phyloP scores from a whole-genome alignment of 2,113 vertebrate genomes.

The Bostrychus sinensis region DNA sequence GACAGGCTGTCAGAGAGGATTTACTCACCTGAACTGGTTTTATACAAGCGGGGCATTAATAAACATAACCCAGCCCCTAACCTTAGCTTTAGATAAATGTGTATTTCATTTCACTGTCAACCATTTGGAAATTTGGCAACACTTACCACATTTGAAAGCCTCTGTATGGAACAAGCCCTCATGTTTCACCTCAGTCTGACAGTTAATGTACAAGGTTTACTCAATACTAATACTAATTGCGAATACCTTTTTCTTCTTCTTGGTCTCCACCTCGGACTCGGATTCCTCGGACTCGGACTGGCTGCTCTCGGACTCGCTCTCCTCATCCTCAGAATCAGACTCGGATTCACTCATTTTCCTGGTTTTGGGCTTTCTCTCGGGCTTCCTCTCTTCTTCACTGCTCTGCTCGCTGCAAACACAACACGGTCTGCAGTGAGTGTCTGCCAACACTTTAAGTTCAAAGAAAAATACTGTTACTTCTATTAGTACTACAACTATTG shows the following conservation, averaged over 20 bases:
- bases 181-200: too few species aligned
- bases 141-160: too few species aligned
- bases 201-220: too few species aligned
- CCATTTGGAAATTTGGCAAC: too few species aligned
- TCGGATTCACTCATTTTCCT: conserved; percentile 60
- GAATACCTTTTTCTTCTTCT: conserved; percentile 82
- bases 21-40: too few species aligned
- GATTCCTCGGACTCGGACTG: conserved; percentile 85
- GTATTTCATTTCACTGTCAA: background rate
- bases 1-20: conserved; percentile 32
- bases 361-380: conserved; percentile 70
- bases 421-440: background rate
- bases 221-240: background rate
- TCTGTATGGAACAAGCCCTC: too few species aligned
- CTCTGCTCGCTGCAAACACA: conserved; percentile 84
- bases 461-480: too few species aligned
- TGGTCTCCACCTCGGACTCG: conserved; percentile 78
- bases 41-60: too few species aligned
- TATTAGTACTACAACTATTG: too few species aligned
- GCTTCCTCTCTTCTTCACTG: conserved; percentile 78
- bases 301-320: conserved; percentile 87
- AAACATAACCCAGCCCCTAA: too few species aligned
- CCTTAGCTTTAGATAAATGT: too few species aligned
- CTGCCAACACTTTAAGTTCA: background rate
- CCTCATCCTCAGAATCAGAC: conserved; percentile 85